These are phyloP conservation scores for Euleptes europaea DNA, from an alignment of 2,113 vertebrate species.

Conservation along the genomic window DNA sequence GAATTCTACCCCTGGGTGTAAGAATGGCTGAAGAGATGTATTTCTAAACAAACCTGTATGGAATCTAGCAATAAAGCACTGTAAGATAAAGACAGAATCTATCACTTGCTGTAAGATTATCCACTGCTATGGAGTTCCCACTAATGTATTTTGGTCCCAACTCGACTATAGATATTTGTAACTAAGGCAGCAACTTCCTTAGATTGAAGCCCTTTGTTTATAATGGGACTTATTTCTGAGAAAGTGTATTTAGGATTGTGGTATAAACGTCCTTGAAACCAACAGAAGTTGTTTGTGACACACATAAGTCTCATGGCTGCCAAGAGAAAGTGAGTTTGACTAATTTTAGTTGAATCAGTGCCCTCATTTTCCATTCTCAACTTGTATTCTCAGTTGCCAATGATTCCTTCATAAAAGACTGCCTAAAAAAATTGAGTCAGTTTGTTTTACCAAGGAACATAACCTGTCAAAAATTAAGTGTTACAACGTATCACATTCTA, in stretches of 20 bases:
- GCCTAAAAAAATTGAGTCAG: background rate
- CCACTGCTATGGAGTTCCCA: background rate
- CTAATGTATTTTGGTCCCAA: background rate
- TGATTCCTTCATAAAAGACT: background rate
- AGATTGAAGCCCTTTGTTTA: too few species aligned
- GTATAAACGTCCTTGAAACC: too few species aligned
- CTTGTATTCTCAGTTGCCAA: too few species aligned
- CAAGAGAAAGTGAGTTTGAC: too few species aligned
- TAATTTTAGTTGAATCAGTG: background rate
- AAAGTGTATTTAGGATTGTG: too few species aligned
- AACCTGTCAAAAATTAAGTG: conserved; percentile 27
- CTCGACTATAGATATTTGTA: background rate
- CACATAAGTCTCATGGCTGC: too few species aligned
- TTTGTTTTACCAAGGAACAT: background rate
- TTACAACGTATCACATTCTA: background rate
- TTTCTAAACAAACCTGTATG: background rate
- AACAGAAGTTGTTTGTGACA: too few species aligned
- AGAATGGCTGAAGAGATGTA: background rate
- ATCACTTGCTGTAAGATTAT: background rate
- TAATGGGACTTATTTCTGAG: too few species aligned
- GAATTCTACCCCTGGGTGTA: background rate
- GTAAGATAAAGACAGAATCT: background rate
- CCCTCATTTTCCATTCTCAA: background rate
- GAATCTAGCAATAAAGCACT: background rate
- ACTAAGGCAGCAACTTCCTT: background rate